Evolutionary conservation across 2,113 vertebrate genomes (phyloP).

Genomic region (Mesitornis unicolor): DNA sequence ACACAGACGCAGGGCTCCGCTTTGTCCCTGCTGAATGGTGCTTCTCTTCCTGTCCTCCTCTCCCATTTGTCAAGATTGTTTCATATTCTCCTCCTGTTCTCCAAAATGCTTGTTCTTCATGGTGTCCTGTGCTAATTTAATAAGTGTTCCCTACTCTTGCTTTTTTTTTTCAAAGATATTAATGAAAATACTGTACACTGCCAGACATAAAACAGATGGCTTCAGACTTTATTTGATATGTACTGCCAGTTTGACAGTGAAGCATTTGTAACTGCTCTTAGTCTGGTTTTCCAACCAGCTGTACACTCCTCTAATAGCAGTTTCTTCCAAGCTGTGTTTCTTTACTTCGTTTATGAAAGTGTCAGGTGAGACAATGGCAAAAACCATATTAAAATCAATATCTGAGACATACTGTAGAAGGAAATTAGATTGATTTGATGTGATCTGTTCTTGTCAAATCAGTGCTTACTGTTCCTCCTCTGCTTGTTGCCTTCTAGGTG

Average conservation of each 20-base stretch:
- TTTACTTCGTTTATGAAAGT: slow-evolving; percentile 40
- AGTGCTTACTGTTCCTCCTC: not conserved
- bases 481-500: not conserved
- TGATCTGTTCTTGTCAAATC: slow-evolving; percentile 35
- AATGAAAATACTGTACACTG: slow-evolving; percentile 54
- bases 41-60: not conserved
- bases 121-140: slow-evolving; percentile 46
- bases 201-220: slow-evolving; percentile 66
- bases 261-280: slow-evolving; percentile 55
- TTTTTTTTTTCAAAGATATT: not conserved
- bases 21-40: not conserved
- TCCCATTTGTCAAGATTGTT: slow-evolving; percentile 3
- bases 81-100: slow-evolving; percentile 34
- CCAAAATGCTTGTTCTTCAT: slow-evolving; percentile 27
- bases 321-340: not conserved
- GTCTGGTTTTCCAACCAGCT: slow-evolving; percentile 48
- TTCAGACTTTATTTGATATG: slow-evolving; percentile 56
- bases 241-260: slow-evolving; percentile 50
- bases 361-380: slow-evolving; percentile 22
- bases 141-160: slow-evolving; percentile 3
- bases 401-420: slow-evolving; percentile 3
- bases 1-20: not conserved
- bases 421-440: slow-evolving; percentile 38
- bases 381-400: slow-evolving; percentile 27
- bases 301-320: slow-evolving; percentile 13